These are phyloP conservation scores for Maniola jurtina DNA, from an alignment of 1,140 invertebrate species.

Conservation along the genomic window DNA sequence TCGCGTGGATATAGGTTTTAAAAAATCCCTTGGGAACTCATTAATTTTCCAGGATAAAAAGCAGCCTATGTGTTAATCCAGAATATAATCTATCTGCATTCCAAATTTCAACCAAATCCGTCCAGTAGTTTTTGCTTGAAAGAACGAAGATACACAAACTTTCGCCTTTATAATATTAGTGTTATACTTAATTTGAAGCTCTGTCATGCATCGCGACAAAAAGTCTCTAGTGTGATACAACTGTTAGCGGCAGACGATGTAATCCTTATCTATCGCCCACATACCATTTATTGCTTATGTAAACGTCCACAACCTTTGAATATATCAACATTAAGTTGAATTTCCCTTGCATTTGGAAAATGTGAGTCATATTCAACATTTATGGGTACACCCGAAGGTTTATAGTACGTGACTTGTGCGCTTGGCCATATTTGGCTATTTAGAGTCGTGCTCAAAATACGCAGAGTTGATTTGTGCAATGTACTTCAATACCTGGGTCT, in stretches of 20 bases:
- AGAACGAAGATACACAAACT: too few relatives aligned
- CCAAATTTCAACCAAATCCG: too few relatives aligned
- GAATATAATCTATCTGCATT: too few relatives aligned
- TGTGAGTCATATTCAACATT: conserved; percentile 36
- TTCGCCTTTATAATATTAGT: too few relatives aligned
- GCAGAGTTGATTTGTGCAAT: conserved; percentile 12
- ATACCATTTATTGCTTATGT: conserved; percentile 28
- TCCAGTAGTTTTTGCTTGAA: too few relatives aligned
- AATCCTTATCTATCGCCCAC: conserved; percentile 57
- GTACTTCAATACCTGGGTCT: not conserved
- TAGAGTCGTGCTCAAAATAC: conserved; percentile 28
- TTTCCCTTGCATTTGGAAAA: conserved; percentile 16
- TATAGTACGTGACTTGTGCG: conserved; percentile 37
- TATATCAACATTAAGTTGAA: conserved; percentile 28
- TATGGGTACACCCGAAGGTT: conserved; percentile 37
- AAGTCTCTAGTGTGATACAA: conserved; percentile 20
- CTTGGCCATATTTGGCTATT: conserved; percentile 43
- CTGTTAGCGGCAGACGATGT: conserved; percentile 21
- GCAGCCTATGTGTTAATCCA: too few relatives aligned
- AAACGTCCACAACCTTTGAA: conserved; percentile 21
- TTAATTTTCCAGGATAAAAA: too few relatives aligned
- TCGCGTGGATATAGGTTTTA: too few relatives aligned
- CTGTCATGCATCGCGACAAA: not conserved
- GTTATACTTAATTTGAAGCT: too few relatives aligned
- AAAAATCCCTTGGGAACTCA: too few relatives aligned